A percentile compares a stretch with the other conserved stretches of the same genome.
phyloP scores from a whole-genome alignment of 2,888 invertebrate species.

The Chouioia cunea region DNA sequence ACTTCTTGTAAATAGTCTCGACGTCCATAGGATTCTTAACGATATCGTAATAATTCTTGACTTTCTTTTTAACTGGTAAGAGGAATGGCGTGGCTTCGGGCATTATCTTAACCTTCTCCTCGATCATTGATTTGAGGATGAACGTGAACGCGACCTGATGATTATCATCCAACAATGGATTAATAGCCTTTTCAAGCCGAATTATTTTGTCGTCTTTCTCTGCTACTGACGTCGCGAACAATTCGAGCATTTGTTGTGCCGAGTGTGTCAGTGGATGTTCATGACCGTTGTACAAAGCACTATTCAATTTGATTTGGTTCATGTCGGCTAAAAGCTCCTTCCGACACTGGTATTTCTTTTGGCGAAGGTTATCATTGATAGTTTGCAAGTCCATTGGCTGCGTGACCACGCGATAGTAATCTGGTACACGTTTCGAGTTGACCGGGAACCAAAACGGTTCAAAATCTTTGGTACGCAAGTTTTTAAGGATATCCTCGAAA shows the following conservation, averaged over 20 bases:
- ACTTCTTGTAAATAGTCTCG: constrained; percentile 89
- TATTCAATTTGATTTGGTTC: constrained; percentile 96
- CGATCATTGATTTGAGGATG: constrained; percentile 90
- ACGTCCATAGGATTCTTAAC: constrained; percentile 96
- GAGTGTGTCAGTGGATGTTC: constrained; percentile 88
- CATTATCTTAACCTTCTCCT: constrained; percentile 88
- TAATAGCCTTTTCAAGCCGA: constrained; percentile 97
- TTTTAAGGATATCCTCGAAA: constrained; percentile 90
- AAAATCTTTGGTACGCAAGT: constrained; percentile 93
- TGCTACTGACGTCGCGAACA: constrained; percentile 87
- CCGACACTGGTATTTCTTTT: constrained; percentile 93
- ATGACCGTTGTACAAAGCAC: constrained; percentile 89
- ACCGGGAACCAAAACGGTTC: constrained; percentile 95
- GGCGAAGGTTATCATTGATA: constrained; percentile 89
- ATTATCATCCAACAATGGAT: constrained; percentile 96
- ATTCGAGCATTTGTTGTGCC: constrained; percentile 89
- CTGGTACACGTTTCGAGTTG: constrained; percentile 89
- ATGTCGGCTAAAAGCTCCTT: constrained; percentile 96
- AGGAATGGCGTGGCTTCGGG: constrained; percentile 96
- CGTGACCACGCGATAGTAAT: constrained; percentile 92
- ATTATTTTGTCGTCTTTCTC: constrained; percentile 96
- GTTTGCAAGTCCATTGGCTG: constrained; percentile 98
- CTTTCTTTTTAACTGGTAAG: constrained; percentile 96
- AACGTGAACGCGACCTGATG: constrained; percentile 96
- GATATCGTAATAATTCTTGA: constrained; percentile 93